phyloP scores from a whole-genome alignment of 2,113 vertebrate species.

The Corythornis madagascariensis region DNA sequence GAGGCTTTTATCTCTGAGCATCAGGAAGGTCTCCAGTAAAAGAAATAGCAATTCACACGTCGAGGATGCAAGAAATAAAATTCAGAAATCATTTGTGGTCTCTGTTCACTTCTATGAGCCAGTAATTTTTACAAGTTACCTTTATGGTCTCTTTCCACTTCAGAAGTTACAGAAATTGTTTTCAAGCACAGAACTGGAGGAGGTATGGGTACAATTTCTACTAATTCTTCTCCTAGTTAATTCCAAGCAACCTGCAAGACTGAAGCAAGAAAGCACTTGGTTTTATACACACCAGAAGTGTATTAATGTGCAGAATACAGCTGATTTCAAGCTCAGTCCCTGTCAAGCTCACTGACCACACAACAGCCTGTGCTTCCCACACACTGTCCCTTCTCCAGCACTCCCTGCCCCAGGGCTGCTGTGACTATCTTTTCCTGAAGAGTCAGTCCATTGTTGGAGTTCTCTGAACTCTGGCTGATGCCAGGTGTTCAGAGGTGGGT shows the following conservation, averaged over 20 bases:
- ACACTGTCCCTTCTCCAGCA: neutral
- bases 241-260: neutral
- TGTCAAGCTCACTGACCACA: neutral
- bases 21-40: neutral
- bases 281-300: neutral
- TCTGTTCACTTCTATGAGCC: constrained; percentile 11
- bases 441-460: constrained; percentile 38
- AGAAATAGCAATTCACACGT: neutral
- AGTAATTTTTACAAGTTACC: constrained; percentile 38
- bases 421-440: neutral
- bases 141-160: constrained; percentile 8
- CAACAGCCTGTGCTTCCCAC: neutral
- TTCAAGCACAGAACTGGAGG: constrained; percentile 29
- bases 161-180: constrained; percentile 16
- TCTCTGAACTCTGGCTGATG: constrained; percentile 21
- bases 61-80: constrained; percentile 13
- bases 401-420: neutral
- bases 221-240: neutral
- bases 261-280: neutral
- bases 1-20: neutral
- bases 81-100: neutral
- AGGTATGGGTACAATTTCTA: neutral
- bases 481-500: constrained; percentile 21
- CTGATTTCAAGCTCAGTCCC: neutral
- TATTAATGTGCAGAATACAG: neutral